Evolutionary conservation across 2,113 vertebrate species (phyloP).

Genomic region (Gopherus evgoodei): DNA sequence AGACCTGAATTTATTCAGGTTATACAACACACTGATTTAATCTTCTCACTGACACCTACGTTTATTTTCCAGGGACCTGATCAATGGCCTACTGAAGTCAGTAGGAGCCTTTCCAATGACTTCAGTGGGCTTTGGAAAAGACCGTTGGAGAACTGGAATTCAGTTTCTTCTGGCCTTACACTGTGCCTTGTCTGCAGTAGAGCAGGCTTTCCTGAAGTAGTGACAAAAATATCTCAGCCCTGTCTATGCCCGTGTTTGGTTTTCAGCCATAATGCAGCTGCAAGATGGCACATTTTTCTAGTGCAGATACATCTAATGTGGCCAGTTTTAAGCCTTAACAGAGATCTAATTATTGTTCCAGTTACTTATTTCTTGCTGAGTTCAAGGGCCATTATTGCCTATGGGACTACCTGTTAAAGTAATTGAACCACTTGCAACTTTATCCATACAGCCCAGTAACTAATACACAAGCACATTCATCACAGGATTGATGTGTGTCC

Average conservation of each 20-base stretch:
- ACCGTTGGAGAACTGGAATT: not conserved
- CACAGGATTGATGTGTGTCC: not conserved
- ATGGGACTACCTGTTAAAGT: not conserved
- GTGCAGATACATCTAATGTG: not conserved
- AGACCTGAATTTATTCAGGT: not conserved
- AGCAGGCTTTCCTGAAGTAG: not conserved
- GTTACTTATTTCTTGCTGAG: not conserved
- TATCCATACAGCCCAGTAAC: not conserved
- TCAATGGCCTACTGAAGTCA: not conserved
- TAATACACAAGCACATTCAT: not conserved
- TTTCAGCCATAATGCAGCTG: not conserved
- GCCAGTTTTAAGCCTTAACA: not conserved
- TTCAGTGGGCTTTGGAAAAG: not conserved
- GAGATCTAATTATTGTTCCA: not conserved
- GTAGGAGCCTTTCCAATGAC: not conserved
- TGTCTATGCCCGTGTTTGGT: not conserved
- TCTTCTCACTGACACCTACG: not conserved
- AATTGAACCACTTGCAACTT: not conserved
- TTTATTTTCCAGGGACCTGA: not conserved
- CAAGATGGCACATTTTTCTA: not conserved
- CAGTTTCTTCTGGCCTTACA: not conserved
- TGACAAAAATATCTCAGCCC: not conserved
- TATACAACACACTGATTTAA: not conserved
- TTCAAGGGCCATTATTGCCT: not conserved
- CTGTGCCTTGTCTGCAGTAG: not conserved